phyloP scores from a whole-genome alignment of 2,797 vertebrate genomes.

The Echeneis naucrates region DNA sequence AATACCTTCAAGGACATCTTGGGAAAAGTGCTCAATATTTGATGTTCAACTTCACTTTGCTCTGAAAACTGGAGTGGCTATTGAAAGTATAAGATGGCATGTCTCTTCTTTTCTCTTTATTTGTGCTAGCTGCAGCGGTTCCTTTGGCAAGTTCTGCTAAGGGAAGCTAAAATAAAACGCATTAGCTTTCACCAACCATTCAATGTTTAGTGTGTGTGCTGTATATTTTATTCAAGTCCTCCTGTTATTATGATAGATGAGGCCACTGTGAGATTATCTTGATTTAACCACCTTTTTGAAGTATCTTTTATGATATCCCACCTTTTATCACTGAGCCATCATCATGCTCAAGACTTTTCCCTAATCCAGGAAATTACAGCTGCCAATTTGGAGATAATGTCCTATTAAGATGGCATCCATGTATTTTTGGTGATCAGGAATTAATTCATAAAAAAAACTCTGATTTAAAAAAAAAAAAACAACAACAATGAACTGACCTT shows the following conservation, averaged over 20 bases:
- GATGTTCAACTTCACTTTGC: slow-evolving; percentile 57
- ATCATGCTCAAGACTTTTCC: background rate
- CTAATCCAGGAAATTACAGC: slow-evolving; percentile 12
- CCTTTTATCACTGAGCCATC: slow-evolving; percentile 16
- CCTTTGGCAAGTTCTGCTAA: background rate
- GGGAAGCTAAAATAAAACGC: too few relatives aligned
- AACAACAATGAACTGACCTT: too few relatives aligned
- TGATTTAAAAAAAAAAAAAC: too few relatives aligned
- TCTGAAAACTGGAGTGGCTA: slow-evolving; percentile 24
- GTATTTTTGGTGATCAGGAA: background rate
- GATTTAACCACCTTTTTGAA: background rate
- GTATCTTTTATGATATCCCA: background rate
- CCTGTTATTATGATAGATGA: background rate
- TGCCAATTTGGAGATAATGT: slow-evolving; percentile 21
- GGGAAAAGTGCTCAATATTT: slow-evolving; percentile 70
- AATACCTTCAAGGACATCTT: slow-evolving; percentile 51
- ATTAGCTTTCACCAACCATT: background rate
- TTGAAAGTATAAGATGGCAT: slow-evolving; percentile 7
- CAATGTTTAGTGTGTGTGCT: background rate
- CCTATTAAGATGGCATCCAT: background rate
- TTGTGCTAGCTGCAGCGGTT: background rate
- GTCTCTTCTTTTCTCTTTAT: slow-evolving; percentile 13
- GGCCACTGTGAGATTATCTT: background rate
- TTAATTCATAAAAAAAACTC: background rate
- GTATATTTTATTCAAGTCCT: background rate